A percentile compares a stretch with the other conserved stretches of the same genome.
phyloP scores from a whole-genome alignment of 2,113 vertebrate species.

The Neopipo cinnamomea region DNA sequence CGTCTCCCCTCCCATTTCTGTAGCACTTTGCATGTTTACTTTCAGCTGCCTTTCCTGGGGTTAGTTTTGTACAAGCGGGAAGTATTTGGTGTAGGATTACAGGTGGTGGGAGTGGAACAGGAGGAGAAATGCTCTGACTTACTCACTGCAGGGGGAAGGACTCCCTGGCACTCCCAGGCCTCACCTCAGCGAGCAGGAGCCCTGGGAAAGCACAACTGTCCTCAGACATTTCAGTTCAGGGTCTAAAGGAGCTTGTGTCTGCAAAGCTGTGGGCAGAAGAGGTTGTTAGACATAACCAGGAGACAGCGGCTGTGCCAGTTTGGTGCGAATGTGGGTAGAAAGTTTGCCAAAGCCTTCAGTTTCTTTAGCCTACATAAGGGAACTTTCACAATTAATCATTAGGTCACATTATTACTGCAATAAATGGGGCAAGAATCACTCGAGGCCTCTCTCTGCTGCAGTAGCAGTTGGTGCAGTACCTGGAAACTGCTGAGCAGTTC shows the following conservation, averaged over 20 bases:
- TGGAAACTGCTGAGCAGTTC: neutral
- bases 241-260: neutral
- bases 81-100: neutral
- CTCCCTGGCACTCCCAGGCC: neutral
- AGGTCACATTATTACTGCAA: neutral
- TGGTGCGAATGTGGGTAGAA: accelerated
- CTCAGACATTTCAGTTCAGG: neutral
- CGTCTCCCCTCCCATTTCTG: neutral
- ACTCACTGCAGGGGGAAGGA: neutral
- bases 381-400: neutral
- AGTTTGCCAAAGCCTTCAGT: neutral
- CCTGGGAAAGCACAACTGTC: neutral
- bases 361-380: neutral
- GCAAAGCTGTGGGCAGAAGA: neutral
- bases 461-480: neutral
- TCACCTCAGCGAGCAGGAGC: neutral
- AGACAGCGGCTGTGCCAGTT: neutral
- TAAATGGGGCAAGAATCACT: neutral
- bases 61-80: neutral
- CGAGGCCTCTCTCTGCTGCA: neutral
- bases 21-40: neutral
- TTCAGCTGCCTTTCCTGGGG: neutral
- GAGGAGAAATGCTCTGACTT: neutral
- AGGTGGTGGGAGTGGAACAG: neutral
- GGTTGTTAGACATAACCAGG: neutral